Evolutionary conservation across 2,888 invertebrate genomes (phyloP).

Genomic region (Ichneumoninae sp.): DNA sequence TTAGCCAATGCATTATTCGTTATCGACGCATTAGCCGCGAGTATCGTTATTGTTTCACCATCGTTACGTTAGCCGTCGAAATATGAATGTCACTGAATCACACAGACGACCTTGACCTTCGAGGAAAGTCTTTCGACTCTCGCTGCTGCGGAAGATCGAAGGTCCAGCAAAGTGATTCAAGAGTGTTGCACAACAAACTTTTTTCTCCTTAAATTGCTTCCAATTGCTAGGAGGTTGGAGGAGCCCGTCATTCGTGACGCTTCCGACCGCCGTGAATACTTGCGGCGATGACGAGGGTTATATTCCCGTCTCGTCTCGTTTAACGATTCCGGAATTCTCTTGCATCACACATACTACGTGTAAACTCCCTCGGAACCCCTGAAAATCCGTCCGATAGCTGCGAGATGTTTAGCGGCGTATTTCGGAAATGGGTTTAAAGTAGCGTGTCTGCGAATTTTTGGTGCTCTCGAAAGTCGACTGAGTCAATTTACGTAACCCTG

Average conservation of each 20-base stretch:
- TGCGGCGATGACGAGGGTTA: constrained; percentile 1
- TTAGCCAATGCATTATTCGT: too few species aligned
- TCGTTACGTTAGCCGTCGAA: too few species aligned
- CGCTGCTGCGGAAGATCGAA: neutral
- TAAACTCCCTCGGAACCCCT: constrained; percentile 4
- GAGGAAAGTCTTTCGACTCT: constrained; percentile 2
- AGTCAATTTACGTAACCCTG: constrained; percentile 12
- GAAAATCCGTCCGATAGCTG: neutral
- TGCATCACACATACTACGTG: constrained; percentile 31
- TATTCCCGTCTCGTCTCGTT: constrained; percentile 28
- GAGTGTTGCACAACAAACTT: constrained; percentile 74
- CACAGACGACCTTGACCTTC: neutral
- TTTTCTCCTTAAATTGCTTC: constrained; percentile 69
- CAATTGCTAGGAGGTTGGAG: constrained; percentile 64
- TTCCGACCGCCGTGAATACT: constrained; percentile 33
- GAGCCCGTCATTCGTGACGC: constrained; percentile 55
- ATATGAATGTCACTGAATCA: neutral
- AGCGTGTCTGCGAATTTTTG: constrained; percentile 14
- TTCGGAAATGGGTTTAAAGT: constrained; percentile 32
- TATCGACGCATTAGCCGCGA: too few species aligned
- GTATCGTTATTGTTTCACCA: too few species aligned
- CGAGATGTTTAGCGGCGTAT: constrained; percentile 17
- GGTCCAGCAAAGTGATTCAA: constrained; percentile 71
- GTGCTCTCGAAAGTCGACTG: constrained; percentile 28
- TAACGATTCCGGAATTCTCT: constrained; percentile 24